phyloP scores from a whole-genome alignment of 2,888 invertebrate genomes.

The Acrocyrtus sp. region DNA sequence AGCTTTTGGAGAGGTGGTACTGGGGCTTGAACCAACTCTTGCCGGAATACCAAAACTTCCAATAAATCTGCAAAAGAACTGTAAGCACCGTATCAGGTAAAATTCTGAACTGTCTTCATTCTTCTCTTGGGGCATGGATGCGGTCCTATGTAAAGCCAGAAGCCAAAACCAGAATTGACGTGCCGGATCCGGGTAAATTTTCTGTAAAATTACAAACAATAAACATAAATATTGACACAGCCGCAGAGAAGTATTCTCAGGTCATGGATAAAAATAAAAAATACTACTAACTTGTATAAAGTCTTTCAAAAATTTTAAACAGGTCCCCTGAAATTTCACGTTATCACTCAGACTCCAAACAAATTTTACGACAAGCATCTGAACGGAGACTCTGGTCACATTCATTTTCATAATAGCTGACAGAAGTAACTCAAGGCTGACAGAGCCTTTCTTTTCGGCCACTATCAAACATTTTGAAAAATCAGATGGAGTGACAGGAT shows the following conservation, averaged over 20 bases:
- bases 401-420: slow-evolving; percentile 41
- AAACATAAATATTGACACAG: no score
- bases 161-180: slow-evolving; percentile 43
- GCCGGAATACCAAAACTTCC: slow-evolving; percentile 29
- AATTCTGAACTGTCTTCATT: slow-evolving; percentile 8
- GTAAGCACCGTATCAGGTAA: slow-evolving; percentile 27
- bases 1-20: neutral
- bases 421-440: slow-evolving; percentile 57
- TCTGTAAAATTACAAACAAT: slow-evolving; percentile 25
- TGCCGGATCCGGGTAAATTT: slow-evolving; percentile 1
- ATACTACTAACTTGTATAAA: slow-evolving; percentile 48
- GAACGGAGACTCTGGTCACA: slow-evolving; percentile 1
- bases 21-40: neutral
- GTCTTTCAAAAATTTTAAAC: slow-evolving; percentile 51
- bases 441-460: slow-evolving; percentile 35
- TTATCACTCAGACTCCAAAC: slow-evolving; percentile 49
- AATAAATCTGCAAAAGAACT: slow-evolving; percentile 32
- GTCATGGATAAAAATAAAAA: neutral
- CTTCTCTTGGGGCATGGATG: neutral
- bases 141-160: neutral
- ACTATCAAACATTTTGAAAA: slow-evolving; percentile 50
- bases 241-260: neutral
- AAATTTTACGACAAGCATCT: slow-evolving; percentile 51
- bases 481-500: slow-evolving; percentile 49
- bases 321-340: slow-evolving; percentile 39